Conservation (phyloP, 2,797 vertebrate genomes). For the Acrossocheilus wenchowensis region DNA sequence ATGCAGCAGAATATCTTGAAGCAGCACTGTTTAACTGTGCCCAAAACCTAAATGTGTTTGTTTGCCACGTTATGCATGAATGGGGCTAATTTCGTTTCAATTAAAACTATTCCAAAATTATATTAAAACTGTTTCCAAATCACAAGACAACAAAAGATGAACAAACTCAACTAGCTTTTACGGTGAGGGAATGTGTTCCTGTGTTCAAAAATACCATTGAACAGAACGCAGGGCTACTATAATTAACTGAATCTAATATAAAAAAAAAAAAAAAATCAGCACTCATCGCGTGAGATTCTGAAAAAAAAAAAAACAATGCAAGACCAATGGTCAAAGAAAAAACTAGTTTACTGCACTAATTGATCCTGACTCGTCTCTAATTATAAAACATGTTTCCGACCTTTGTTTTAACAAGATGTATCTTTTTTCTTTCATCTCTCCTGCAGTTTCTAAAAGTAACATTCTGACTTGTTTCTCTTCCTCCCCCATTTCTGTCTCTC, state of each 20-base stretch:
- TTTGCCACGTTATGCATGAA: slow-evolving; percentile 49
- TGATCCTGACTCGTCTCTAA: background rate
- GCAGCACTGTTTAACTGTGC: slow-evolving; percentile 25
- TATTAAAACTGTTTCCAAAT: slow-evolving; percentile 32
- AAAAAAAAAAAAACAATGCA: too few relatives aligned
- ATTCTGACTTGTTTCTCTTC: slow-evolving; percentile 48
- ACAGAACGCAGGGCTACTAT: background rate
- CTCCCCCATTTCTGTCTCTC: slow-evolving; percentile 75
- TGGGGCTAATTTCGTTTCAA: slow-evolving; percentile 33
- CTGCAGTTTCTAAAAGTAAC: slow-evolving; percentile 34
- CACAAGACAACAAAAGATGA: slow-evolving; percentile 39
- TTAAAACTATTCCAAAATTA: slow-evolving; percentile 45
- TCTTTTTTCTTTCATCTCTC: slow-evolving; percentile 54
- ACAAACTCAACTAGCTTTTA: slow-evolving; percentile 29
- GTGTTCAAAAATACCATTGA: background rate
- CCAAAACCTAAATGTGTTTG: slow-evolving; percentile 43
- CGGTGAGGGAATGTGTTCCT: background rate
- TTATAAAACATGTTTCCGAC: background rate
- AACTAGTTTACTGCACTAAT: background rate
- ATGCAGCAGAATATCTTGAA: slow-evolving; percentile 22
- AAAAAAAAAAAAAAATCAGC: background rate
- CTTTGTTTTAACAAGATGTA: background rate
- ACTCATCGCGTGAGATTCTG: background rate
- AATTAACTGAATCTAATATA: background rate
- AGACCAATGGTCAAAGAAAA: background rate